Conservation (phyloP, 2,113 vertebrate genomes). For the Oncorhynchus masou region DNA sequence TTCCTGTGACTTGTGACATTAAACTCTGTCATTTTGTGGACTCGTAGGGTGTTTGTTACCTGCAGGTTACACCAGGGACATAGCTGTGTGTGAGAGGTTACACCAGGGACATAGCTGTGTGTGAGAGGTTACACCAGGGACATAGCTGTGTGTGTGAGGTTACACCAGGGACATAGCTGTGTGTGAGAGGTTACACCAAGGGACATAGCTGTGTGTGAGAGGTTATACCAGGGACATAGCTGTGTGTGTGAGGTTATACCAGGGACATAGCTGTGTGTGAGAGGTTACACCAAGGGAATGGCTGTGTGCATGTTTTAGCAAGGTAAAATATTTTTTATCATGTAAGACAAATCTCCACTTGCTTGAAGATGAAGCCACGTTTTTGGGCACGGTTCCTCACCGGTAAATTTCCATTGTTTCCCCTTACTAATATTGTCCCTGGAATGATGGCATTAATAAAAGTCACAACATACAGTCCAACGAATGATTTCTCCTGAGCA, state of each 20-base stretch:
- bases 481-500: background rate
- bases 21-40: conserved; percentile 53
- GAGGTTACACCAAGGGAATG: too few species aligned
- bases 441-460: background rate
- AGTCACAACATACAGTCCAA: conserved; percentile 29
- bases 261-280: too few species aligned
- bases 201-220: too few species aligned
- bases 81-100: background rate
- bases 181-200: too few species aligned
- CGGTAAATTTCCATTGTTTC: background rate
- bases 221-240: too few species aligned
- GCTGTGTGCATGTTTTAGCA: background rate
- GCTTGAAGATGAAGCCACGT: background rate
- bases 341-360: background rate
- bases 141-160: background rate
- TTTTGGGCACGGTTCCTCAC: background rate
- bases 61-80: background rate
- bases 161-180: too few species aligned
- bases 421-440: conserved; percentile 14
- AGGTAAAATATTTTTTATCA: background rate
- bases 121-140: background rate
- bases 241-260: too few species aligned
- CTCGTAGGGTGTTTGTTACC: background rate
- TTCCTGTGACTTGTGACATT: conserved; percentile 44
- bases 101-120: too few species aligned